Percentiles rank a stretch among this genome's conserved stretches.
These are phyloP conservation scores for Chesias legatella DNA, from an alignment of 2,888 invertebrate species.

Conservation along the genomic window DNA sequence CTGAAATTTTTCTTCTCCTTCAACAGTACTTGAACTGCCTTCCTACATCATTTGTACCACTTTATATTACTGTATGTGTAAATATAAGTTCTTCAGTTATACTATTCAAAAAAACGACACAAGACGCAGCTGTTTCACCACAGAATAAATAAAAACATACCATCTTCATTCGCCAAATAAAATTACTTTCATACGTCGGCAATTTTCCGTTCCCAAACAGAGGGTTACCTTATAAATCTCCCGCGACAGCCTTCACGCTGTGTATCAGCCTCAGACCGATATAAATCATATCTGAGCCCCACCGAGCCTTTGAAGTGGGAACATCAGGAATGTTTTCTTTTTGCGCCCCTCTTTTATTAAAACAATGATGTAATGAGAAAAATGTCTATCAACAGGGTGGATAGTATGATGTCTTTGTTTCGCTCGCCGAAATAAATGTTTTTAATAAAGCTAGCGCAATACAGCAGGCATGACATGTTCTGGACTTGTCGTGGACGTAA, in stretches of 20 bases:
- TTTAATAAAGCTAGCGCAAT: too few relatives aligned
- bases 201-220: slow-evolving; percentile 36
- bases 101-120: background rate
- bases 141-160: slow-evolving; percentile 20
- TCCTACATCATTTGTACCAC: too few relatives aligned
- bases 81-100: background rate
- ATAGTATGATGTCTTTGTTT: too few relatives aligned
- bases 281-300: slow-evolving; percentile 54
- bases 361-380: background rate
- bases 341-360: background rate
- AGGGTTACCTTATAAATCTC: slow-evolving; percentile 52
- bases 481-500: too few relatives aligned
- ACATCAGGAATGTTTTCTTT: slow-evolving; percentile 11
- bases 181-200: slow-evolving; percentile 39
- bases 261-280: slow-evolving; percentile 41
- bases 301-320: slow-evolving; percentile 22
- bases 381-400: too few relatives aligned
- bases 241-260: slow-evolving; percentile 40
- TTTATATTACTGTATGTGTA: background rate
- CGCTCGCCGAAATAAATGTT: too few relatives aligned
- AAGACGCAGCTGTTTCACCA: slow-evolving; percentile 19
- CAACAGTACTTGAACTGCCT: too few relatives aligned
- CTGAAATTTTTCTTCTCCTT: too few relatives aligned
- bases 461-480: too few relatives aligned
- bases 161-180: slow-evolving; percentile 32